These are phyloP conservation scores for Xanthia icteritia DNA, from an alignment of 2,888 invertebrate species.

Conservation along the genomic window DNA sequence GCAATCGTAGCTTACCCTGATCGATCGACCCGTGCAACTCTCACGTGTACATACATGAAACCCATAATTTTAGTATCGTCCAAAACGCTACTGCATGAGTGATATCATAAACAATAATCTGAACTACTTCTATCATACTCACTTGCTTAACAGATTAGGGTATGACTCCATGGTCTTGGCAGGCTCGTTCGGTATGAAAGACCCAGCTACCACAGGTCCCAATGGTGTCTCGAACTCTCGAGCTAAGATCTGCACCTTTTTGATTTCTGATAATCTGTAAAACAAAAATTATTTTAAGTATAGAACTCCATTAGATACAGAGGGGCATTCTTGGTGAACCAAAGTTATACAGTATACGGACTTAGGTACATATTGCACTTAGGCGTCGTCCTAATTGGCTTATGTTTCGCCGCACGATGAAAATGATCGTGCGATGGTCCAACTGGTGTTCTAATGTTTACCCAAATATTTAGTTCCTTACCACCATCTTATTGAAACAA, in stretches of 20 bases:
- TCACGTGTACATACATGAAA: not conserved
- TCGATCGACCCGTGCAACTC: not conserved
- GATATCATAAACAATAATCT: not conserved
- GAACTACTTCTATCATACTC: slow-evolving; percentile 65
- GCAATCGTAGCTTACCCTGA: not conserved
- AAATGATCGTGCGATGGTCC: too few species aligned
- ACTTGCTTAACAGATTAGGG: slow-evolving; percentile 94
- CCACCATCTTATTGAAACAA: not conserved
- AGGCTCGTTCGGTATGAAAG: slow-evolving; percentile 95
- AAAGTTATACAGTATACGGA: not conserved
- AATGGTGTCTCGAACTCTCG: slow-evolving; percentile 95
- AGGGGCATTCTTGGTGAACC: not conserved
- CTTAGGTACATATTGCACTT: not conserved
- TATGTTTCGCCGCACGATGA: too few species aligned
- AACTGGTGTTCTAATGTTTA: too few species aligned
- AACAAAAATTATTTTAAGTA: not conserved
- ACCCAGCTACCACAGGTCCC: slow-evolving; percentile 96
- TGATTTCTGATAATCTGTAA: slow-evolving; percentile 92
- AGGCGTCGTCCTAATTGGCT: not conserved
- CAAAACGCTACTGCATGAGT: too few species aligned
- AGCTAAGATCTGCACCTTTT: slow-evolving; percentile 91
- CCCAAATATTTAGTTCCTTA: not conserved
- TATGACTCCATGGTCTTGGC: slow-evolving; percentile 93
- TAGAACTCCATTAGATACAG: not conserved
- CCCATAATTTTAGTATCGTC: too few species aligned